Evolutionary conservation across 1,140 invertebrate species (phyloP).

Genomic region (Drosophila grimshawi): DNA sequence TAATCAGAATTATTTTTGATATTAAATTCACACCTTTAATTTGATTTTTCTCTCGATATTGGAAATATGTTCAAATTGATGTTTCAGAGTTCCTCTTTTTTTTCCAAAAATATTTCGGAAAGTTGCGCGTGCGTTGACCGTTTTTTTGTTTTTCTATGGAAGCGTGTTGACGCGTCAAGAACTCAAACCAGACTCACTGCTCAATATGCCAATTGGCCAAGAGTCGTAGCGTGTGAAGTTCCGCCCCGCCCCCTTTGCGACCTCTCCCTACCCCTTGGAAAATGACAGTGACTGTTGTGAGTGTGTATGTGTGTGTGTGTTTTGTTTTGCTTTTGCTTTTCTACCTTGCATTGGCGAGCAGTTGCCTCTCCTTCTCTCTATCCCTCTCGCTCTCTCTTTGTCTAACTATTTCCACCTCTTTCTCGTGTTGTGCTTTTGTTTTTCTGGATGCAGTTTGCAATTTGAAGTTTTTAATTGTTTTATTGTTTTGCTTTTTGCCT

Average conservation of each 20-base stretch:
- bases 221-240: conserved; percentile 43
- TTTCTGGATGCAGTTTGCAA: conserved; percentile 10
- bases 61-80: too few relatives aligned
- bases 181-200: conserved; percentile 78
- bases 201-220: conserved; percentile 67
- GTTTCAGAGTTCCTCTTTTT: neutral
- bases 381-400: neutral
- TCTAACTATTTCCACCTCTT: neutral
- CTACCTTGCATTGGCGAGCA: conserved; percentile 24
- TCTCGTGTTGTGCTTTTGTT: conserved; percentile 5
- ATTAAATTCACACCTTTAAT: neutral
- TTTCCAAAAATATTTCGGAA: conserved; percentile 14
- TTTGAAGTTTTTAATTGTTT: conserved; percentile 21
- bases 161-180: conserved; percentile 73
- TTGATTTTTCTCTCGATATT: too few relatives aligned
- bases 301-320: conserved; percentile 5
- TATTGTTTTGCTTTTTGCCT: conserved; percentile 3
- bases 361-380: neutral
- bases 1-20: neutral
- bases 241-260: neutral
- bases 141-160: neutral
- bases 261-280: neutral
- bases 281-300: neutral
- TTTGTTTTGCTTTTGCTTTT: conserved; percentile 20
- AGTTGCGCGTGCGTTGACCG: conserved; percentile 12